Evolutionary conservation across 2,113 vertebrate species (phyloP).

Genomic region (Paradisaea rubra): DNA sequence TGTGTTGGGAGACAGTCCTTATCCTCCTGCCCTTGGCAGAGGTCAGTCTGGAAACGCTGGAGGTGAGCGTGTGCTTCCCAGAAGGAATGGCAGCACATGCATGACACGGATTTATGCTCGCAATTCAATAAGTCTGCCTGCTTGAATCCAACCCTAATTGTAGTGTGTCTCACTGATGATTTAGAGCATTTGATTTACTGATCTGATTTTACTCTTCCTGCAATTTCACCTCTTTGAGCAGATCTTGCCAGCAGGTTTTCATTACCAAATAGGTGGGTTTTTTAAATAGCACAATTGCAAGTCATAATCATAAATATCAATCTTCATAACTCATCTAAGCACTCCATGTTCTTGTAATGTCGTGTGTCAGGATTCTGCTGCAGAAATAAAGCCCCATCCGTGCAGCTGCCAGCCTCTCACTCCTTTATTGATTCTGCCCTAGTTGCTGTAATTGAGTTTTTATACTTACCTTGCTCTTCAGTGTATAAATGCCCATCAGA

Average conservation of each 20-base stretch:
- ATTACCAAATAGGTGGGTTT: conserved; percentile 50
- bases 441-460: conserved; percentile 52
- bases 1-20: not conserved
- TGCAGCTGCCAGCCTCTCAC: conserved; percentile 10
- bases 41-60: not conserved
- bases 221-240: conserved; percentile 47
- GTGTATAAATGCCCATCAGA: conserved; percentile 32
- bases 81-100: not conserved
- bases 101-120: not conserved
- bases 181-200: conserved; percentile 48
- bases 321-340: conserved; percentile 41
- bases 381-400: not conserved
- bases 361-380: not conserved
- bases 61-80: not conserved
- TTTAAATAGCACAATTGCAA: conserved; percentile 43
- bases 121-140: conserved; percentile 8
- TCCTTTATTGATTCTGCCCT: conserved; percentile 29
- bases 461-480: conserved; percentile 12
- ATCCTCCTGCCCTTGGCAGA: conserved; percentile 1
- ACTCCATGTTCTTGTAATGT: conserved; percentile 16
- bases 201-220: conserved; percentile 55
- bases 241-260: conserved; percentile 54
- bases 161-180: conserved; percentile 8
- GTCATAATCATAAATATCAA: conserved; percentile 52
- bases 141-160: conserved; percentile 41